These are phyloP conservation scores for Loripinus fragilis DNA, from an alignment of 2,888 invertebrate genomes.

Conservation along the genomic window DNA sequence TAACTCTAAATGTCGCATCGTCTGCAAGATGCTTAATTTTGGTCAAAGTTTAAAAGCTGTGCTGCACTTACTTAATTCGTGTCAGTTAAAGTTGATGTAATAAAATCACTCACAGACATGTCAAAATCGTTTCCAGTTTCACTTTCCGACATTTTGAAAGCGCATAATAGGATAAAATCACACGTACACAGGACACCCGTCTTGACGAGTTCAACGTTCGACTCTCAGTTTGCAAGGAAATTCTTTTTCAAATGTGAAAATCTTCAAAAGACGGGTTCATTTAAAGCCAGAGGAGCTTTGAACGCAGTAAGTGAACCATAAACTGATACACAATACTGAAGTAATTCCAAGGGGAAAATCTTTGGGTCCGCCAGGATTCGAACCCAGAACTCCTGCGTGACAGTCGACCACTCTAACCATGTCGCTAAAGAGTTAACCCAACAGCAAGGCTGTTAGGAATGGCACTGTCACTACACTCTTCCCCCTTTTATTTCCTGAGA, in stretches of 20 bases:
- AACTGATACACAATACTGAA: no score
- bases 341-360: no score
- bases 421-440: no score
- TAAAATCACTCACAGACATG: constrained; percentile 32
- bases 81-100: background rate
- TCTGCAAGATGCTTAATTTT: background rate
- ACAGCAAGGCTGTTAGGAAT: no score
- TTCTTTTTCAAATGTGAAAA: constrained; percentile 80
- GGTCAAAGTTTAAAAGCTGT: background rate
- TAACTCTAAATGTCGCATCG: background rate
- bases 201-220: constrained; percentile 68
- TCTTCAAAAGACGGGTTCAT: constrained; percentile 81
- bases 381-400: no score
- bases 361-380: no score
- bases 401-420: no score
- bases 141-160: constrained; percentile 60
- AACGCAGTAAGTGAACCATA: constrained; percentile 77
- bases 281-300: constrained; percentile 80
- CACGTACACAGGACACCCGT: constrained; percentile 74
- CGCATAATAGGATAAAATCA: constrained; percentile 57
- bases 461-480: no score
- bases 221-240: constrained; percentile 67
- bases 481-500: no score
- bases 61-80: background rate
- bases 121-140: constrained; percentile 50